phyloP scores from a whole-genome alignment of 2,113 vertebrate genomes.

The Phylloscopus whistleri region DNA sequence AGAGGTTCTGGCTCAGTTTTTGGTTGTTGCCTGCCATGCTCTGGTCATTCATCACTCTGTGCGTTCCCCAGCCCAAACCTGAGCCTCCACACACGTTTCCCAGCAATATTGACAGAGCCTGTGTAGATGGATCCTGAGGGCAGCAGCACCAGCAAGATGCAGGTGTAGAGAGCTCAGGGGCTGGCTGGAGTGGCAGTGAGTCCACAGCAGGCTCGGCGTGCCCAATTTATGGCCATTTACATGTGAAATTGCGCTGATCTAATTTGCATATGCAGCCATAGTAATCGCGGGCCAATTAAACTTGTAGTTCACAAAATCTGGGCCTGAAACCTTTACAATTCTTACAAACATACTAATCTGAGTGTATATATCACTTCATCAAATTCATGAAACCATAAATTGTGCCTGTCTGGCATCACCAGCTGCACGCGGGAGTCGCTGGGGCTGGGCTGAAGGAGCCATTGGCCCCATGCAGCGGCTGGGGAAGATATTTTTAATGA shows the following conservation, averaged over 20 bases:
- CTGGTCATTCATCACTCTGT: accelerated
- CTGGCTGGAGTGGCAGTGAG: not conserved
- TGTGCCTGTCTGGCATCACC: constrained; percentile 53
- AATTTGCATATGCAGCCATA: constrained; percentile 46
- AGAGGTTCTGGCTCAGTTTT: not conserved
- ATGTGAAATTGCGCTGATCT: constrained; percentile 41
- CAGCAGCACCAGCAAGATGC: not conserved
- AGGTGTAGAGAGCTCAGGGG: not conserved
- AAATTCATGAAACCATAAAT: constrained; percentile 68
- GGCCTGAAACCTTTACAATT: constrained; percentile 52
- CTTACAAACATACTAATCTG: constrained; percentile 49
- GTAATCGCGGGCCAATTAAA: constrained; percentile 57
- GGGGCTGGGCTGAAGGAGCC: constrained; percentile 55
- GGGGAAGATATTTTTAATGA: constrained; percentile 65
- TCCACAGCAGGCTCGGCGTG: not conserved
- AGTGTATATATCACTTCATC: constrained; percentile 61
- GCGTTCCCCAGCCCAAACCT: not conserved
- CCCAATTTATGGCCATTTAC: constrained; percentile 41
- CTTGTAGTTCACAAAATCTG: constrained; percentile 50
- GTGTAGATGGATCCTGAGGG: not conserved
- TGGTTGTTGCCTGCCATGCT: accelerated
- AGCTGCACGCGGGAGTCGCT: constrained; percentile 32
- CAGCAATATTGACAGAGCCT: accelerated
- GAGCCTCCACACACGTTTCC: not conserved
- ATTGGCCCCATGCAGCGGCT: constrained; percentile 39